Base-by-base conservation (phyloP, 92 coral and sea anemone species). In the Porites divaricata region DNA sequence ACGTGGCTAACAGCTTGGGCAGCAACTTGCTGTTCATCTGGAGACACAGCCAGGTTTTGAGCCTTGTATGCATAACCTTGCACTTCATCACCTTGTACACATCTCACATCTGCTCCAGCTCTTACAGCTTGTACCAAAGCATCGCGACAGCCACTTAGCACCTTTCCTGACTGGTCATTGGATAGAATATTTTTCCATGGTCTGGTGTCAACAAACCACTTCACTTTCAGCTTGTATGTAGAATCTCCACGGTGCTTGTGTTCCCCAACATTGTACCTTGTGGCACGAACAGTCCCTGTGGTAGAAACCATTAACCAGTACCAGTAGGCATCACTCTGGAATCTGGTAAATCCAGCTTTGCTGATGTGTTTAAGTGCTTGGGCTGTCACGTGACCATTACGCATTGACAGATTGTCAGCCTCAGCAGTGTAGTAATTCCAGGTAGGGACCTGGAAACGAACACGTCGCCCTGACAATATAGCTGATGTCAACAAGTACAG, bases 321-420 rank as follows among this genome's bases (percentile, higher is more conserved):
- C 98, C 95, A 94, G 67, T 94, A 94, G 19, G 92, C 98, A 79
- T 94, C 75, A 72, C 80, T 81, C 50, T 92, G 93, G 78, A 94
- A 86, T 58, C 68, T 84, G 8, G 86, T 89, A 78, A 83, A 54
- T 15, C 78, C 68, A 17, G 77, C 86, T 73, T 87, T 87, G 78
- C 92, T 89, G 81, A 94, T 92, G 72, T 92, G 92, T 56, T 94
- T 94, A 13, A 92, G 69, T 21, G 87, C 93, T 79, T 94, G 95
- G 19, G 98, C 98, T 23, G 93, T 91, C 79, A 94, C 98, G 74
- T 94, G 95, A 21, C 93, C 93, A 35, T 89, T 86, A 15, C 86
- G 88, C 15, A 94, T 74, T 66, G 91, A 92, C 68, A 94, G 85
- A 82, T 89, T 94, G 54, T 94, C 95, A 10, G 89, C 98, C 35